Evolutionary conservation across 1,140 invertebrate genomes (phyloP).

Genomic region (Euwallacea similis): DNA sequence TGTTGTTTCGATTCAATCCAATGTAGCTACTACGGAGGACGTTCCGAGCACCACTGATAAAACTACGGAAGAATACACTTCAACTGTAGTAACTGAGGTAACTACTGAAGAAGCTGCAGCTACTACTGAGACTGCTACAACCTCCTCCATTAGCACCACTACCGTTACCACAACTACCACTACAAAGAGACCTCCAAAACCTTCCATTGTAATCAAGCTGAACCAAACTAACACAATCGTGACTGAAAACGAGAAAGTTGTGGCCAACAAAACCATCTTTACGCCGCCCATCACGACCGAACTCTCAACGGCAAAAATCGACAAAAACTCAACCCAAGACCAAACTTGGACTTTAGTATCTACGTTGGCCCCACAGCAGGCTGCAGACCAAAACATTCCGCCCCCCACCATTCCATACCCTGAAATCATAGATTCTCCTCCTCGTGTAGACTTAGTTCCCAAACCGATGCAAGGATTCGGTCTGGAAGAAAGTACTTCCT

Average conservation of each 20-base stretch:
- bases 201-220: slow-evolving; percentile 37
- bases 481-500: slow-evolving; percentile 70
- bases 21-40: neutral
- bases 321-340: slow-evolving; percentile 27
- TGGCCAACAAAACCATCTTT: slow-evolving; percentile 22
- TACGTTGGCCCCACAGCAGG: slow-evolving; percentile 47
- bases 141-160: neutral
- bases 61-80: neutral
- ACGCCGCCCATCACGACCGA: neutral
- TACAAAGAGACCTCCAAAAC: slow-evolving; percentile 11
- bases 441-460: slow-evolving; percentile 58
- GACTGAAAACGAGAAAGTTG: slow-evolving; percentile 22
- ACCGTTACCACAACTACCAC: neutral
- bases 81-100: neutral
- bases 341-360: slow-evolving; percentile 49
- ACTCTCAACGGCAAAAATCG: slow-evolving; percentile 3
- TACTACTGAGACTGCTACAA: neutral
- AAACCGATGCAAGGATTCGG: slow-evolving; percentile 68
- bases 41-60: neutral
- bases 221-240: slow-evolving; percentile 35
- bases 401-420: slow-evolving; percentile 29
- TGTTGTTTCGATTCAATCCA: neutral
- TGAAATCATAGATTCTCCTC: slow-evolving; percentile 35
- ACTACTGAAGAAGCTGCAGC: neutral
- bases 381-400: slow-evolving; percentile 12